A percentile compares a stretch with the other conserved stretches of the same genome.
Conservation (phyloP, 1,140 invertebrate species). For the Drosophila leontia region DNA sequence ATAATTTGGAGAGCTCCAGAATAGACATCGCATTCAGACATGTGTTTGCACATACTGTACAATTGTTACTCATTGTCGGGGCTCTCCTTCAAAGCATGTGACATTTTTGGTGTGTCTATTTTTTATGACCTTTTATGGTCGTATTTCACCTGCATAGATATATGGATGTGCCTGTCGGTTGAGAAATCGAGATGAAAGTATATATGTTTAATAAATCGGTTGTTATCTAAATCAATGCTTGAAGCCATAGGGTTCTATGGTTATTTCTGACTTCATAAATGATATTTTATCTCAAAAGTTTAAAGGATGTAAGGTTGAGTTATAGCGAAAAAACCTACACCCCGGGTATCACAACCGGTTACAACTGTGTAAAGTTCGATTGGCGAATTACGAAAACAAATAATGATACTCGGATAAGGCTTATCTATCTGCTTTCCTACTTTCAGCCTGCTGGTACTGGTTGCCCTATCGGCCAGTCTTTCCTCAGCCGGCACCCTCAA, state of each 20-base stretch:
- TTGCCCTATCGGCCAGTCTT: constrained; percentile 52
- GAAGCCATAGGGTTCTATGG: too few relatives aligned
- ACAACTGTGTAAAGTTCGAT: not conserved
- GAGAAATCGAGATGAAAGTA: not conserved
- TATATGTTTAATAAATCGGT: not conserved
- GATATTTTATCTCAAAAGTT: not conserved
- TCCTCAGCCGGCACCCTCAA: constrained; percentile 74
- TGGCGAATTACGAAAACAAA: constrained; percentile 4
- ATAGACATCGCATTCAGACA: not conserved
- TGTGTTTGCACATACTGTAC: not conserved
- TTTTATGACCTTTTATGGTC: constrained; percentile 59
- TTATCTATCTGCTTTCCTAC: constrained; percentile 24
- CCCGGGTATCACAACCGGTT: not conserved
- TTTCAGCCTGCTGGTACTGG: constrained; percentile 52
- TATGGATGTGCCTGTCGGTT: not conserved
- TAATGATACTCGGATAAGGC: constrained; percentile 9
- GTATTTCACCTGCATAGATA: constrained; percentile 44
- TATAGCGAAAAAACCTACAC: not conserved
- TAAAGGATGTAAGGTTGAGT: not conserved
- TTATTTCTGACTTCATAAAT: not conserved
- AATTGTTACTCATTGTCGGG: constrained; percentile 1
- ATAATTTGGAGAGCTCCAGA: constrained; percentile 3
- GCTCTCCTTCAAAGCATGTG: constrained; percentile 7
- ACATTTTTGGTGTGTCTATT: constrained; percentile 25
- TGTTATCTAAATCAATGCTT: too few relatives aligned